These are phyloP conservation scores for Troilus luridus DNA, from an alignment of 2,888 invertebrate species.

Conservation along the genomic window DNA sequence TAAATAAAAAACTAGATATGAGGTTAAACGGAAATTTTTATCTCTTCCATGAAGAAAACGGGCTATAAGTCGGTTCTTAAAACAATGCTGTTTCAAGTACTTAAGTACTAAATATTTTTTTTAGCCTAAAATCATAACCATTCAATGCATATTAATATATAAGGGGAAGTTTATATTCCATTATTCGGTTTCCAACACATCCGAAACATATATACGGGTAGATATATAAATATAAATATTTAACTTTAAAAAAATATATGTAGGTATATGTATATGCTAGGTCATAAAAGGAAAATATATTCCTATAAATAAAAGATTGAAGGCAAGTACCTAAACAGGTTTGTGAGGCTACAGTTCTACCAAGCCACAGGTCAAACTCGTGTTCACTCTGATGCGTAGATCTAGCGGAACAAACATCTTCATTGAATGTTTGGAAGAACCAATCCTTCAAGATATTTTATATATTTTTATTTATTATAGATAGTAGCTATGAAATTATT, in stretches of 20 bases:
- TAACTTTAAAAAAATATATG: too few relatives aligned
- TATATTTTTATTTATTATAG: neutral
- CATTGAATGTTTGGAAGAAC: neutral
- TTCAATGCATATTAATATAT: neutral
- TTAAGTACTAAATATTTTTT: neutral
- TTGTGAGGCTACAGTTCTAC: neutral
- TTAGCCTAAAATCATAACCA: neutral
- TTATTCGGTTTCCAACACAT: too few relatives aligned
- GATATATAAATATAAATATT: too few relatives aligned
- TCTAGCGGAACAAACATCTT: neutral
- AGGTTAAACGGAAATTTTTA: neutral
- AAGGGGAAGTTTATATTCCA: neutral
- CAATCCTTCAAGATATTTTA: neutral
- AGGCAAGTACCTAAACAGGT: neutral
- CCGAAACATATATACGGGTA: too few relatives aligned
- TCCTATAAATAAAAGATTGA: neutral
- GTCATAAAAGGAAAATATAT: neutral
- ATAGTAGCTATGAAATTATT: too few relatives aligned
- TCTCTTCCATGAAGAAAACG: neutral
- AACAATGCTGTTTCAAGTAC: neutral
- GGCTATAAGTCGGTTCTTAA: neutral
- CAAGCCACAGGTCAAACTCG: neutral
- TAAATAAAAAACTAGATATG: constrained; percentile 9
- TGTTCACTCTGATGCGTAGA: neutral
- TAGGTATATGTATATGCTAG: too few relatives aligned